These are phyloP conservation scores for Bombyx mandarina DNA, from an alignment of 1,140 invertebrate species.

Conservation along the genomic window DNA sequence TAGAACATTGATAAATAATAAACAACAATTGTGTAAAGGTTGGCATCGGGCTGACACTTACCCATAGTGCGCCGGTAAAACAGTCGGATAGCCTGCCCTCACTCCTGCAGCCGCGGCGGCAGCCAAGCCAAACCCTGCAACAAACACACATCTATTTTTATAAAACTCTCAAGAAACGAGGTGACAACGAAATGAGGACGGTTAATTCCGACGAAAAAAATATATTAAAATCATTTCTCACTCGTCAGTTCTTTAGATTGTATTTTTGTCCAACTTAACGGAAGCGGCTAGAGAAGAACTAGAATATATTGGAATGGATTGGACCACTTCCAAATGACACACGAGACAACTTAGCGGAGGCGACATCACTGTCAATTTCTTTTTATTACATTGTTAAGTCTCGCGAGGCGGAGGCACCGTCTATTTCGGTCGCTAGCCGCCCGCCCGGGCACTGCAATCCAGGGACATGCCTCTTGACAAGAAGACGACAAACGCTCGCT, in stretches of 20 bases:
- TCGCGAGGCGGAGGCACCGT: conserved; percentile 45
- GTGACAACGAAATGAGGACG: conserved; percentile 24
- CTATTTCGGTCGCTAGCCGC: conserved; percentile 63
- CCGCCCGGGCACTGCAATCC: conserved; percentile 54
- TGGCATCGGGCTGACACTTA: conserved; percentile 67
- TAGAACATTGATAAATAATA: conserved; percentile 59
- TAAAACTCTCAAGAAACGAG: conserved; percentile 14
- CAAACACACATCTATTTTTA: conserved; percentile 31
- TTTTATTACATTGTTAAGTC: conserved; percentile 71
- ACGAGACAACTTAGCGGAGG: conserved; percentile 64
- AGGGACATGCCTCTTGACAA: conserved; percentile 55
- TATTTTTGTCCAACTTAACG: conserved; percentile 57
- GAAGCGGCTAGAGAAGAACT: conserved; percentile 53
- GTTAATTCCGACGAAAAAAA: conserved; percentile 32
- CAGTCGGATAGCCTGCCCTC: conserved; percentile 78
- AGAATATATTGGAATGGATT: conserved; percentile 62
- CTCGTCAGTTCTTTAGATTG: conserved; percentile 32
- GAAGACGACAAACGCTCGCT: conserved; percentile 56
- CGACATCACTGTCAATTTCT: conserved; percentile 66
- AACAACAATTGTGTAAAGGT: conserved; percentile 19
- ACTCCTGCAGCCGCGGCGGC: conserved; percentile 71
- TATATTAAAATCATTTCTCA: conserved; percentile 25
- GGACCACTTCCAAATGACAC: conserved; percentile 67
- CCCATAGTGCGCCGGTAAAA: conserved; percentile 81
- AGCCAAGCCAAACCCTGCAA: conserved; percentile 57